Percentiles rank a stretch among this genome's conserved stretches.
Conservation (phyloP, 2,888 invertebrate genomes). For the Stenodera caucasica region DNA sequence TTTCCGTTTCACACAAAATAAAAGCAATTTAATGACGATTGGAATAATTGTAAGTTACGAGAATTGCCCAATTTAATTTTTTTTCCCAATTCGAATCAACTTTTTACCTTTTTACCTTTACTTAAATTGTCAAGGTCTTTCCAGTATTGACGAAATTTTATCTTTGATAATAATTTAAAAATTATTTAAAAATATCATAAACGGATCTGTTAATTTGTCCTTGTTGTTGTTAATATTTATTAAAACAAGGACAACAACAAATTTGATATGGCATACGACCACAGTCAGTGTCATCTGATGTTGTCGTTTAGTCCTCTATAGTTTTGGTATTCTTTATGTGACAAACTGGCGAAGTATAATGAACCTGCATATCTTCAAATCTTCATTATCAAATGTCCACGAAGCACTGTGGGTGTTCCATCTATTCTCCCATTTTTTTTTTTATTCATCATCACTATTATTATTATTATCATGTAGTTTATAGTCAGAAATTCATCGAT, state of each 20-base stretch:
- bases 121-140: too few species aligned
- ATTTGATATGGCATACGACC: constrained; percentile 6
- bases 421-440: constrained; percentile 8
- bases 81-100: not conserved
- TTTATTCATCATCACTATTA: too few species aligned
- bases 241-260: not conserved
- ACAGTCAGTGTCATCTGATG: constrained; percentile 9
- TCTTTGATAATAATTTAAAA: too few species aligned
- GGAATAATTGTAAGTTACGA: constrained; percentile 12
- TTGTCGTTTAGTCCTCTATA: constrained; percentile 10
- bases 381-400: constrained; percentile 37
- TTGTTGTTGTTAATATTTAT: not conserved
- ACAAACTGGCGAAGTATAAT: constrained; percentile 40
- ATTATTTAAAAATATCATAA: not conserved
- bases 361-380: constrained; percentile 44
- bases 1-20: constrained; percentile 22
- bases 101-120: too few species aligned
- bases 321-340: constrained; percentile 34
- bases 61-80: not conserved
- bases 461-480: not conserved
- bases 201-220: not conserved
- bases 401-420: constrained; percentile 31
- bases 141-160: too few species aligned
- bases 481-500: not conserved
- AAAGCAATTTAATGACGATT: constrained; percentile 19